Evolutionary conservation across 30 jellyfish, hydroid and myxozoan genomes (phyloP).

Genomic region (Hydractinia symbiolongicarpus): DNA sequence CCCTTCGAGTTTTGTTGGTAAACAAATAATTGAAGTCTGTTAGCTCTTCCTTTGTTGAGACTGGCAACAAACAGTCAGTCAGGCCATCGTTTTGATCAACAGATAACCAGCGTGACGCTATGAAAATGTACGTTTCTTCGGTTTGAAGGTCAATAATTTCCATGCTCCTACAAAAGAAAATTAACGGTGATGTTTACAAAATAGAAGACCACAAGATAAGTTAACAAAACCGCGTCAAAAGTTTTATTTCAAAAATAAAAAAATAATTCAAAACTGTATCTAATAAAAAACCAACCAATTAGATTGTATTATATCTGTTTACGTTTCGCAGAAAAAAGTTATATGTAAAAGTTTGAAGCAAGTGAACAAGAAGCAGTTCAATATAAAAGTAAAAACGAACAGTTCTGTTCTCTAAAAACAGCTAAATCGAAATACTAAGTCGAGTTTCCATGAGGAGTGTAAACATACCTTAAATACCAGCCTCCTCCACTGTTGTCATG

Average conservation of each 20-base stretch:
- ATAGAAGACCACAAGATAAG: neutral
- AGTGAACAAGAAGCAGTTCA: no score
- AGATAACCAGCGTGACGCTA: slow-evolving; percentile 93
- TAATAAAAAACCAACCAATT: no score
- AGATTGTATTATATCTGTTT: neutral
- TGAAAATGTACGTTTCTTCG: slow-evolving; percentile 63
- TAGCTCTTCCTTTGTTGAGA: slow-evolving; percentile 69
- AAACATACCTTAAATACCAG: slow-evolving; percentile 82
- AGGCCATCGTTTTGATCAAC: slow-evolving; percentile 82
- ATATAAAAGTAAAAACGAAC: no score
- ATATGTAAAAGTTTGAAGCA: no score
- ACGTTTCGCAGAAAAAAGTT: no score
- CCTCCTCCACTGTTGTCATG: slow-evolving; percentile 97
- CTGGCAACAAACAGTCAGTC: slow-evolving; percentile 84
- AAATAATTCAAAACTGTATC: no score
- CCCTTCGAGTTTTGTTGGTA: slow-evolving; percentile 72
- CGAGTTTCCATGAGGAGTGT: no score
- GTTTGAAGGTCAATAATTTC: slow-evolving; percentile 79
- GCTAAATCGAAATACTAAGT: no score
- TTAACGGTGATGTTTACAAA: neutral
- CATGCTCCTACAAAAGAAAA: slow-evolving; percentile 50
- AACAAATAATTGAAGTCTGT: slow-evolving; percentile 83
- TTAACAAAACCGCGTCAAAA: neutral
- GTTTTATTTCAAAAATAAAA: neutral
- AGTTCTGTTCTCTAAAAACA: no score